Evolutionary conservation across 2,797 vertebrate genomes (phyloP).

Genomic region (Danio tinwini): DNA sequence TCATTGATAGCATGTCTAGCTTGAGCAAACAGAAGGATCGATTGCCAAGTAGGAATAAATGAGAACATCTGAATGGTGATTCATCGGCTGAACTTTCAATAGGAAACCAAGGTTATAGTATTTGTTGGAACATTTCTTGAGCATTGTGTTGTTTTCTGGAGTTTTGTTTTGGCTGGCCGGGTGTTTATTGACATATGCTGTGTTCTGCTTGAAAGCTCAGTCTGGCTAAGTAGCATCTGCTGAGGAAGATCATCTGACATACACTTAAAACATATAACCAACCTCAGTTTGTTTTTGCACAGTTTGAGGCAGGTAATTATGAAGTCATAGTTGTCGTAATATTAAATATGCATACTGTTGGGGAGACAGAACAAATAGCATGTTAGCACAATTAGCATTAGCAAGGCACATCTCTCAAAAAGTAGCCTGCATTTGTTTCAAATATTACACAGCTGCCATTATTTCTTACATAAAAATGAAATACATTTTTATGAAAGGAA

Average conservation of each 20-base stretch:
- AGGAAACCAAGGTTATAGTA: not conserved
- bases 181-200: not conserved
- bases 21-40: conserved; percentile 6
- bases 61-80: conserved; percentile 1
- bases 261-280: not conserved
- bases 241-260: not conserved
- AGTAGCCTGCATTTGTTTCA: too few relatives aligned
- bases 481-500: too few relatives aligned
- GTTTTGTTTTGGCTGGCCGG: not conserved
- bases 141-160: not conserved
- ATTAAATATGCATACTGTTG: not conserved
- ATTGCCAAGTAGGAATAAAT: not conserved
- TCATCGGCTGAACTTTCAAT: not conserved
- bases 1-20: conserved; percentile 1
- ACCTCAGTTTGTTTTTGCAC: not conserved
- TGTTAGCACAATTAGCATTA: not conserved
- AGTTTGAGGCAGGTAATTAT: not conserved
- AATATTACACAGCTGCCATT: too few relatives aligned
- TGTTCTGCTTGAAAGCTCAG: not conserved
- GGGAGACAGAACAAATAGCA: not conserved
- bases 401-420: not conserved
- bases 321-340: not conserved
- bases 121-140: not conserved
- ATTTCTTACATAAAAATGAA: too few relatives aligned
- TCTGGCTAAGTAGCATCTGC: not conserved